Evolutionary conservation across 2,797 vertebrate species (phyloP), one percentile per base, ranked within the genome.

Genomic region (Enteromius unitaeniatus): DNA sequence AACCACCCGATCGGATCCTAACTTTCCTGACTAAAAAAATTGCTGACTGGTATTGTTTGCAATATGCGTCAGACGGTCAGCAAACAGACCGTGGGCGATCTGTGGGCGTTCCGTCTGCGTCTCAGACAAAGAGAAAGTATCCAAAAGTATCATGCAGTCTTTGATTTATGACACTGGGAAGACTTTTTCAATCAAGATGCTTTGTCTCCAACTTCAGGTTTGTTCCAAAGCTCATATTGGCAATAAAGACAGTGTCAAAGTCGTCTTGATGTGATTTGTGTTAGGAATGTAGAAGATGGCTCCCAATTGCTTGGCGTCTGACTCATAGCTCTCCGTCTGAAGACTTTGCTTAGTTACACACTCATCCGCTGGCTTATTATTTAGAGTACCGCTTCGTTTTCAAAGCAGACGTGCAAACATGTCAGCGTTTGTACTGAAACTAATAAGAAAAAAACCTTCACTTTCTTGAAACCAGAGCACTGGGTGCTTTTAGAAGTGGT

Each of bases 321-420:
- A 81, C 69, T 81, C 69, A 64, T 42, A 73, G 69, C 28, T 47
- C 79, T 81, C 69, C 3, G 42, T 37, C 40, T 60, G 79, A 81
- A 62, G 26, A 14, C 53, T 60, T 26, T 17, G 28, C 21, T 14
- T 19, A 82, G 53, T 64, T 64, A 37, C 28, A 19, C 69, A 74
- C 37, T 70, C 69, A 82, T 40, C 28, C 19, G 5, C 28, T 19
- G 19, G 19, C 69, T 64, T 51, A 49, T 81, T 81, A 74, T 64
- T 81, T 81, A 74, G 55, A 81, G 42, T 10, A 62, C 26, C 2
- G 15, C 42, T 62, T 81, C 79, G 47, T 62, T 81, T 73, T 81
- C 79, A 81, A 81, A 81, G 79, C 68, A 81, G 53, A 81, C 1
- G 9, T 81, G 69, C 55, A 55, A 64, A 49, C 37, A 34, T 73